Base-by-base conservation (phyloP, 2,888 invertebrate genomes). In the Paralinhomoeus sp. region DNA sequence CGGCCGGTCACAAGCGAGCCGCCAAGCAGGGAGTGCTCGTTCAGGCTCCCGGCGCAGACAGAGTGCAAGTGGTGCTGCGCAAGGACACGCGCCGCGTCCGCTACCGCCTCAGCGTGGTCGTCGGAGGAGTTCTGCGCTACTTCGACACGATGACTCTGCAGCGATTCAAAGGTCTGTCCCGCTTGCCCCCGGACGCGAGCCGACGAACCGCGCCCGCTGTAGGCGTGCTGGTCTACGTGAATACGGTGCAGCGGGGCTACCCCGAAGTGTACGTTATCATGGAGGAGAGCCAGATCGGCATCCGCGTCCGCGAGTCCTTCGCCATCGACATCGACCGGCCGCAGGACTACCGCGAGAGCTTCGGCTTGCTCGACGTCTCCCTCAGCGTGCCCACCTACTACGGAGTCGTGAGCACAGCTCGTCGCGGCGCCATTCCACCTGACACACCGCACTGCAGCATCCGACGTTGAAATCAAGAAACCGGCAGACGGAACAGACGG, bases 141-240 rank as follows among this genome's bases (percentile, higher is more conserved):
- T 59, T 59, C 42, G 60, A 60, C 42, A 57, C 57, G 1, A 60
- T 60, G 49, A 49, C 50, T 34, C 46, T 61, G 18, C 60, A 60
- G 45, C 41, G 58, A 37, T 60, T 57, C 51, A 48, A 49, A 33
- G 57, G 56, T 53, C 15, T 5, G 18, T 2, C n/a, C 18, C 27
- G 3, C 31, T 24, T 12, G 12, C 18, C 20, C 5, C 21, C 35
- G 18, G 18, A 3, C n/a, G n/a, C 9, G 3, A 35, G 3, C 17
- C 35, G n/a, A 18, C n/a, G 17, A n/a, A 35, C 12, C n/a, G 12
- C 12, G 3, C n/a, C 5, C n/a, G 3, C 18, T 18, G 12, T 33
- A 54, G 57, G 56, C 44, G 51, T 57, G 2, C 48, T 55, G 41
- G 47, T 59, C 40, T 60, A 61, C 40, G 56, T 61, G 37, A 60